A percentile compares a stretch with the other conserved stretches of the same genome.
These are phyloP conservation scores for Thaumetopoea pityocampa DNA, from an alignment of 1,140 invertebrate species.

Conservation along the genomic window DNA sequence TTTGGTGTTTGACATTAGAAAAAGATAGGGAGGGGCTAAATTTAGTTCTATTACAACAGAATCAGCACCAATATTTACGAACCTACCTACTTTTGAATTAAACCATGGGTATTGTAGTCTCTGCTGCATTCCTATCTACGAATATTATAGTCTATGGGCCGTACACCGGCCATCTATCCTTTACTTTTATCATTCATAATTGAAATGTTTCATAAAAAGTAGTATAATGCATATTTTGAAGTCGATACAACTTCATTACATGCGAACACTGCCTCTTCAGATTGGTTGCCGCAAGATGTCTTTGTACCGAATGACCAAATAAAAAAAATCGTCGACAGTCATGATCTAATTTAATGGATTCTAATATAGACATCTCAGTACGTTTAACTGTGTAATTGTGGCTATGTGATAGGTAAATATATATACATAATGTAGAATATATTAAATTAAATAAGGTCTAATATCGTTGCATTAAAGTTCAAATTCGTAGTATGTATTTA, in stretches of 20 bases:
- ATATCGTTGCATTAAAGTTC: no score
- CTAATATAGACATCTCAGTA: constrained; percentile 39
- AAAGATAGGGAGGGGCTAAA: no score
- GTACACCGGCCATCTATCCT: constrained; percentile 34
- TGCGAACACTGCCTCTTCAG: constrained; percentile 14
- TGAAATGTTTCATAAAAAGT: constrained; percentile 45
- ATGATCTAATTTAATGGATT: constrained; percentile 51
- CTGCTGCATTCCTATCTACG: constrained; percentile 1
- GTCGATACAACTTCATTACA: constrained; percentile 47
- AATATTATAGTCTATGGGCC: constrained; percentile 25
- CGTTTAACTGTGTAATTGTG: constrained; percentile 15
- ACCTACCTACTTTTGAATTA: not conserved
- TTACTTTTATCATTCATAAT: constrained; percentile 51
- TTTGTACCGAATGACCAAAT: constrained; percentile 45
- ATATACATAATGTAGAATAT: not conserved
- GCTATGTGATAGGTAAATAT: constrained; percentile 4
- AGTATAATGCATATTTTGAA: constrained; percentile 20
- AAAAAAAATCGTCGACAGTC: constrained; percentile 41
- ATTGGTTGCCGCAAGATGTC: constrained; percentile 39
- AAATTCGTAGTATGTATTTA: no score
- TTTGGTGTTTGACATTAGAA: no score
- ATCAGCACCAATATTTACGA: no score
- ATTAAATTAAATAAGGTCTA: no score
- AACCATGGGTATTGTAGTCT: no score
- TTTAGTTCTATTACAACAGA: no score